Evolutionary conservation across 2,888 invertebrate species (phyloP), one percentile per base, ranked within the genome.

Genomic region (Unio delphinus): DNA sequence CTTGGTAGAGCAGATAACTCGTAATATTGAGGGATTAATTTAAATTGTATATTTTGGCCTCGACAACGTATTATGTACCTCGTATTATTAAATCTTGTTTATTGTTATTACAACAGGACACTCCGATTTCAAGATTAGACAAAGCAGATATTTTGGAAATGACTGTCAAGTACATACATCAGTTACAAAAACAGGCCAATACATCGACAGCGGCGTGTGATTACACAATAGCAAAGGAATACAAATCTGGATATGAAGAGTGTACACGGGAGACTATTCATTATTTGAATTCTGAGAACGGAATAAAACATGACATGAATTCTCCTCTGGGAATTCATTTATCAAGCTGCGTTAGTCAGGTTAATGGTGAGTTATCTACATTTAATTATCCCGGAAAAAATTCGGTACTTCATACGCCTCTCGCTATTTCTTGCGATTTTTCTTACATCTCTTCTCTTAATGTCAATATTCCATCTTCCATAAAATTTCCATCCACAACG

Each of bases 61-160:
- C 11, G 7, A 26, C 58, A 8, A 58, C 58, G 8, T 20, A n/a
- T 8, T 58, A n/a, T n/a, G 26, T 58, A 3, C 20, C 3, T n/a
- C 26, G 17, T 58, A n/a, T n/a, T 11, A n/a, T 8, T 20, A 8
- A 26, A 26, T 58, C n/a, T 18, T 58, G n/a, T 45, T 65, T 63
- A 56, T 30, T 70, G 60, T 63, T n/a, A 54, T 60, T 68, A 45
- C 67, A 71, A 67, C 72, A 75, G 26, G 77, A 75, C 34, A 75
- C 75, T 0, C 77, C 73, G 57, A 74, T 77, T 23, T 77, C 77
- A 17, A 77, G 75, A 62, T 70, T 77, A 30, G 77, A 77, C 70
- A 77, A 77, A 30, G 77, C 77, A 11, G 77, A 77, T 58, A 75
- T 77, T 60, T 60, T 77, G 15, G 77, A 77, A 56, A 75, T 77